Percentiles rank a stretch among this genome's conserved stretches.
phyloP scores from a whole-genome alignment of 2,888 invertebrate genomes.

The Zhuqinia jingwanae region DNA sequence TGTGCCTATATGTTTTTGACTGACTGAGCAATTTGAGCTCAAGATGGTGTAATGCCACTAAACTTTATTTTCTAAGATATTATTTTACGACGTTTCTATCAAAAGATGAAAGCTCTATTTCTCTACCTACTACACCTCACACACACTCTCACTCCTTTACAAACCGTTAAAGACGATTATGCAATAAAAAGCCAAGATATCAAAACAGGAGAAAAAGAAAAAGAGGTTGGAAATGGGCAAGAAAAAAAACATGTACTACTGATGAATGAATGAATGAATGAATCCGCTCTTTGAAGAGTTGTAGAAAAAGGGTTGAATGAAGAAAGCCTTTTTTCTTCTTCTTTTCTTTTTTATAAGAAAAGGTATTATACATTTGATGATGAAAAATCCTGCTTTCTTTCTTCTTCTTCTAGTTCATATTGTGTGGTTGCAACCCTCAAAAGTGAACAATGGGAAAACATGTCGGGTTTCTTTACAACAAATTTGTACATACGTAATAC shows the following conservation, averaged over 20 bases:
- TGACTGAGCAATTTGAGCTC: no score
- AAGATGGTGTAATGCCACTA: no score
- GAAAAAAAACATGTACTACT: no score
- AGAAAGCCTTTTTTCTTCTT: conserved; percentile 2
- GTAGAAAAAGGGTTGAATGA: background rate
- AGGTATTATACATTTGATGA: no score
- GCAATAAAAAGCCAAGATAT: conserved; percentile 24
- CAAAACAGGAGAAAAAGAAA: background rate
- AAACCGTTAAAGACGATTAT: conserved; percentile 28
- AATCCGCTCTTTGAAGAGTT: background rate
- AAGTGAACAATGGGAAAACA: no score
- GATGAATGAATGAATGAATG: conserved; percentile 27
- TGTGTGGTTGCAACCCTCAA: no score
- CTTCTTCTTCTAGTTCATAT: background rate
- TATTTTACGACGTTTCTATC: no score
- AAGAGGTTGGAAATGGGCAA: conserved; percentile 12
- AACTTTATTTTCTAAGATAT: no score
- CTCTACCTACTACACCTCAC: background rate
- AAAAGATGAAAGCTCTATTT: conserved; percentile 17
- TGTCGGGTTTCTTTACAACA: background rate
- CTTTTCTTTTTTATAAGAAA: background rate
- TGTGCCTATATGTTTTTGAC: no score
- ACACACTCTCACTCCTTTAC: no score
- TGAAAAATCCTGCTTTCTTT: background rate
- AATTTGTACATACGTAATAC: conserved; percentile 2